Conservation (phyloP, 2,797 vertebrate genomes). For the Meda fulgida region DNA sequence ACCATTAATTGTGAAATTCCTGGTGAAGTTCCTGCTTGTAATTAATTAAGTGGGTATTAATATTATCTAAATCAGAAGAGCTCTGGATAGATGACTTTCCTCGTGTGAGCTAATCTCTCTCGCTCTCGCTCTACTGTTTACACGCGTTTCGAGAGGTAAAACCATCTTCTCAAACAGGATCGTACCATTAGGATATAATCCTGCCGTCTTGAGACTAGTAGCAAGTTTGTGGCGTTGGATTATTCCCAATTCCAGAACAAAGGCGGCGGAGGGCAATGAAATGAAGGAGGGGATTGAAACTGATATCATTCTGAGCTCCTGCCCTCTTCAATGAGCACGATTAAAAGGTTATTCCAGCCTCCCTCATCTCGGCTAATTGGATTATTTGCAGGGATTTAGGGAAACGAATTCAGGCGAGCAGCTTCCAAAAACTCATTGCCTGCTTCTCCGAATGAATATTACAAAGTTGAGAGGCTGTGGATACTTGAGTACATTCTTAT, state of each 20-base stretch:
- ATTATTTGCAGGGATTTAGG: constrained; percentile 87
- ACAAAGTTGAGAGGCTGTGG: constrained; percentile 47
- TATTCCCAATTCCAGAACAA: constrained; percentile 80
- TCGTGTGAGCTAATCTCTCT: constrained; percentile 65
- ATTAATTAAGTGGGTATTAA: constrained; percentile 21
- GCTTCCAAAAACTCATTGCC: constrained; percentile 69
- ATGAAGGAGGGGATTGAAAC: constrained; percentile 71
- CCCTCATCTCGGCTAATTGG: constrained; percentile 82
- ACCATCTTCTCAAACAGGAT: constrained; percentile 79
- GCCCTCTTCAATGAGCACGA: constrained; percentile 80
- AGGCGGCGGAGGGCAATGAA: constrained; percentile 66
- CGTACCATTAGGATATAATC: constrained; percentile 84
- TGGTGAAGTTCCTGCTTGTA: background rate
- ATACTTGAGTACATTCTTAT: background rate
- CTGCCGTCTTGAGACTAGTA: constrained; percentile 75
- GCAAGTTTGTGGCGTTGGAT: constrained; percentile 77
- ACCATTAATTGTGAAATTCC: background rate
- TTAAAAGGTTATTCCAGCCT: constrained; percentile 84
- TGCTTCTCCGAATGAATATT: constrained; percentile 74
- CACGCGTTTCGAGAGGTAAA: constrained; percentile 72
- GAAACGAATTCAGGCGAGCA: constrained; percentile 81
- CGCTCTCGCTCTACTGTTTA: constrained; percentile 70
- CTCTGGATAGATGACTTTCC: constrained; percentile 30
- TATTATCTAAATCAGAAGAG: constrained; percentile 52
- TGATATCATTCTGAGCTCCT: constrained; percentile 81